A percentile compares a stretch with the other conserved stretches of the same genome.
Evolutionary conservation across 1,140 invertebrate genomes (phyloP).

Genomic region (Formica selysi): DNA sequence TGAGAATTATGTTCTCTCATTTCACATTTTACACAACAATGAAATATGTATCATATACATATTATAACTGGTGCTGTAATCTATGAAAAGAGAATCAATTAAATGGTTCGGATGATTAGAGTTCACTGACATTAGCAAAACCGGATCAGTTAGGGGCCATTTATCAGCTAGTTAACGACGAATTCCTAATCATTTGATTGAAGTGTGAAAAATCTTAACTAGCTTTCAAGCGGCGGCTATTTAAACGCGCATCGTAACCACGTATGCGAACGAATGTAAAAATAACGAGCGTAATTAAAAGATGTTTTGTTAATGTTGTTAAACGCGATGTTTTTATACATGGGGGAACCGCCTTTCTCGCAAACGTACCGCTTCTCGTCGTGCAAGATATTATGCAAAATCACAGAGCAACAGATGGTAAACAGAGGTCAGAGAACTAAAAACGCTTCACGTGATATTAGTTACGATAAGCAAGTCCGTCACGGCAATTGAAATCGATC

Average conservation of each 20-base stretch:
- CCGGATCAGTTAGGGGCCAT: background rate
- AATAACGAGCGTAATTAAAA: constrained; percentile 9
- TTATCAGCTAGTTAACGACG: constrained; percentile 37
- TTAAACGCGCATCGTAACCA: background rate
- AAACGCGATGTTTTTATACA: constrained; percentile 1
- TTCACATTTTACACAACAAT: background rate
- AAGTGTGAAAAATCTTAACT: constrained; percentile 1
- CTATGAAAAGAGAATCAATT: background rate
- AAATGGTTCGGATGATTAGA: background rate
- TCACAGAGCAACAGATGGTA: constrained; percentile 63
- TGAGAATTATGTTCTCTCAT: background rate
- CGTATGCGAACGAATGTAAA: background rate
- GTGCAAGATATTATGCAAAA: constrained; percentile 39
- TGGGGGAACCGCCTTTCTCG: background rate
- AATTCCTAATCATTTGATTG: constrained; percentile 39
- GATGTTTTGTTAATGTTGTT: background rate
- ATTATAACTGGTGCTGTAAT: background rate
- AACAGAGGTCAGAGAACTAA: constrained; percentile 50
- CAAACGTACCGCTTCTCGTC: background rate
- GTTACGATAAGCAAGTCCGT: constrained; percentile 12
- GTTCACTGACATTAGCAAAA: constrained; percentile 6
- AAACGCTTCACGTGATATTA: constrained; percentile 31
- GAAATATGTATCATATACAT: background rate
- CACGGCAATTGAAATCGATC: constrained; percentile 58
- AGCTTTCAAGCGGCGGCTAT: background rate